Conservation (phyloP, 2,113 vertebrate species). For the Cyphotilapia sp. region DNA sequence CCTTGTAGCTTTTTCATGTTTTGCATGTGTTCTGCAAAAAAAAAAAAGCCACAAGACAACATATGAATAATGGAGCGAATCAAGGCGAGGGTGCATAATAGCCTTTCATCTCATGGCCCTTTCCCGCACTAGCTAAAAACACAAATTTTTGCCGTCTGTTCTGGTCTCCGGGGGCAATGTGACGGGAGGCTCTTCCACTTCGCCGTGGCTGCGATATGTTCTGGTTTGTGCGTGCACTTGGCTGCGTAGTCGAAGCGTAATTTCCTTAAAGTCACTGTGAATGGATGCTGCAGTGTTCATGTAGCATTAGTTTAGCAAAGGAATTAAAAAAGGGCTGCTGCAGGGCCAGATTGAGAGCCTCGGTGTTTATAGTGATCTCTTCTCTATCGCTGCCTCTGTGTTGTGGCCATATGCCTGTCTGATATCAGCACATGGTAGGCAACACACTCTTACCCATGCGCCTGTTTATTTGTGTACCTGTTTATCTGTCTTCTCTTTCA, state of each 20-base stretch:
- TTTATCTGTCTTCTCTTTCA: constrained; percentile 13
- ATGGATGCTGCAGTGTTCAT: not conserved
- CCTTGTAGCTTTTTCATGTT: not conserved
- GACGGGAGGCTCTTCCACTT: not conserved
- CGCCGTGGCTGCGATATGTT: not conserved
- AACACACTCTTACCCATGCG: not conserved
- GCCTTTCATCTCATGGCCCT: not conserved
- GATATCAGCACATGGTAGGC: constrained; percentile 18
- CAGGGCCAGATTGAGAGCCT: not conserved
- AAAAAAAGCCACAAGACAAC: not conserved
- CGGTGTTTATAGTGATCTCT: not conserved
- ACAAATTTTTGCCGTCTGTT: not conserved
- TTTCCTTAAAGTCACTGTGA: constrained; percentile 20
- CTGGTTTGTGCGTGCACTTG: not conserved
- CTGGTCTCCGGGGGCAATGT: not conserved
- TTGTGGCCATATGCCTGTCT: constrained; percentile 19
- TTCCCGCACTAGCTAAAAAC: not conserved
- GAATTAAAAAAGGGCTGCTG: not conserved
- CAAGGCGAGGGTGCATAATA: not conserved
- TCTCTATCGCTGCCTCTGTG: not conserved
- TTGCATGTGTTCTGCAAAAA: not conserved
- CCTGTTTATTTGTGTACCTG: constrained; percentile 25
- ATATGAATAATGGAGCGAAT: not conserved
- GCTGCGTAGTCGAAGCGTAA: not conserved
- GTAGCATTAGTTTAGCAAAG: not conserved